These are phyloP conservation scores for Pica pica DNA, from an alignment of 2,113 vertebrate genomes.

Conservation along the genomic window DNA sequence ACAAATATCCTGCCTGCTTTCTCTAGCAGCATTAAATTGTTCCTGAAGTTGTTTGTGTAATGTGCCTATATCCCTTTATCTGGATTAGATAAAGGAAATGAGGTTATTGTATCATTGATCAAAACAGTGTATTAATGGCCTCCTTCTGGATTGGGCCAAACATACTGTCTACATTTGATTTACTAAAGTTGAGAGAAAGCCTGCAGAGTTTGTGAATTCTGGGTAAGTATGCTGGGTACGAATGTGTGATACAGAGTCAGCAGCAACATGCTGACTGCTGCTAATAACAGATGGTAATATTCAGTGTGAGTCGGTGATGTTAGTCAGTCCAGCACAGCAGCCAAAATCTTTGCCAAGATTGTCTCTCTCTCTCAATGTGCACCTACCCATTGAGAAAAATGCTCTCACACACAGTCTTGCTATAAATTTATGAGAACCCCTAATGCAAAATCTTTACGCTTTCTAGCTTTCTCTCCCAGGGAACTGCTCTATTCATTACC, in stretches of 20 bases:
- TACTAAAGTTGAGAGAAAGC: background rate
- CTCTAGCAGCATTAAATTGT: background rate
- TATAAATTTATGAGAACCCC: background rate
- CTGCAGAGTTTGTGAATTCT: background rate
- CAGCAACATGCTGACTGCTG: background rate
- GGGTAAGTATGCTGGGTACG: accelerated
- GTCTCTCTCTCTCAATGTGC: background rate
- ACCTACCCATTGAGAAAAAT: background rate
- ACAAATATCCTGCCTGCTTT: background rate
- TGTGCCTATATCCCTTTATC: background rate
- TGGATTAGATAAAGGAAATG: background rate
- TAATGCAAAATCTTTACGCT: background rate
- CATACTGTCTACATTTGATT: background rate
- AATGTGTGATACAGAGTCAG: background rate
- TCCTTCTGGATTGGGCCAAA: background rate
- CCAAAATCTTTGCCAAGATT: background rate
- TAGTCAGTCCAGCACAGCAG: background rate
- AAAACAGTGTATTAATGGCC: background rate
- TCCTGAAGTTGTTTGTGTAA: background rate
- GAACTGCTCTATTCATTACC: background rate
- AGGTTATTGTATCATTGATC: background rate
- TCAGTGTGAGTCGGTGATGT: background rate
- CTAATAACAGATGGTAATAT: background rate
- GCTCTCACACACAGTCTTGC: background rate
- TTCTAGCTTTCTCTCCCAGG: background rate